These are phyloP conservation scores for Sitobion miscanthi DNA, from an alignment of 1,140 invertebrate species.

Conservation along the genomic window DNA sequence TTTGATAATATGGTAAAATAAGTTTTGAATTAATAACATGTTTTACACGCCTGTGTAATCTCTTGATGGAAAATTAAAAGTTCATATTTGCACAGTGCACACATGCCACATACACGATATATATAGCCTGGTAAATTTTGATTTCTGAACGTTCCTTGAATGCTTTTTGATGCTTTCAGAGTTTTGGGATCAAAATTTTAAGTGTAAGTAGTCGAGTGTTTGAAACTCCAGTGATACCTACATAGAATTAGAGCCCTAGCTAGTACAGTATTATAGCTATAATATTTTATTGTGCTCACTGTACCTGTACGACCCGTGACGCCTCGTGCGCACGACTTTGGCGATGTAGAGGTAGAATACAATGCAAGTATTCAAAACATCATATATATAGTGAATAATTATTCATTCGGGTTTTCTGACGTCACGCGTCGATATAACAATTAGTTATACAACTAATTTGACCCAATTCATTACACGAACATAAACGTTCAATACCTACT, in stretches of 20 bases:
- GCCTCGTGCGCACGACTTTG: not conserved
- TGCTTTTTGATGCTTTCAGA: not conserved
- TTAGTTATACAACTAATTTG: not conserved
- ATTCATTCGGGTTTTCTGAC: not conserved
- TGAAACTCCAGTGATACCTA: not conserved
- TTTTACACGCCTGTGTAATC: not conserved
- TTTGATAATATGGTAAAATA: not conserved
- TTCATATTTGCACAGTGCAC: not conserved
- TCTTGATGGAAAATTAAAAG: not conserved
- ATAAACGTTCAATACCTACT: not conserved
- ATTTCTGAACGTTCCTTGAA: not conserved
- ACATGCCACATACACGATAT: not conserved
- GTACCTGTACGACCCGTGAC: not conserved
- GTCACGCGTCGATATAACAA: not conserved
- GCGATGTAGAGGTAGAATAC: not conserved
- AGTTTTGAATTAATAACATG: not conserved
- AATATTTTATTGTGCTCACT: not conserved
- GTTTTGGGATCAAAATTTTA: not conserved
- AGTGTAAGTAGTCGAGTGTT: not conserved
- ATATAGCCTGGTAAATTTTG: not conserved
- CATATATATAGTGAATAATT: not conserved
- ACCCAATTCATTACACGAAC: not conserved
- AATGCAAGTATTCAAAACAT: not conserved
- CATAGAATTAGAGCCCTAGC: not conserved
- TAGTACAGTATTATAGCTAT: not conserved